These are phyloP conservation scores for Drosophila suzukii DNA, from an alignment of 1,140 invertebrate species.

Conservation along the genomic window DNA sequence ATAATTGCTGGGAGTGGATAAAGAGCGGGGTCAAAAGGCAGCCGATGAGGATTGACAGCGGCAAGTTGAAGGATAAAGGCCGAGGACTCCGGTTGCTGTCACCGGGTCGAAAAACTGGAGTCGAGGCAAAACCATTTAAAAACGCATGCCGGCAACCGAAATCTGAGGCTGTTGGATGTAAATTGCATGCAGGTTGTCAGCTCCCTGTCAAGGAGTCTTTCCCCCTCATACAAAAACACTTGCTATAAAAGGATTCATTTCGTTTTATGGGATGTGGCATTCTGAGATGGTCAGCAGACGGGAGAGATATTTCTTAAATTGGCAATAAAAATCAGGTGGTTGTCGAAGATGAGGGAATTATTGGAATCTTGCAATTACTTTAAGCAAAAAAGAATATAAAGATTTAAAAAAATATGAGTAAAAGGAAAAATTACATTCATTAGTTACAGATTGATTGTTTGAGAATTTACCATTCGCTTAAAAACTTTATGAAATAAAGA, in stretches of 20 bases:
- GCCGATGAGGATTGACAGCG: conserved; percentile 18
- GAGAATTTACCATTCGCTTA: too few species aligned
- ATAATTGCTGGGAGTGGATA: conserved; percentile 56
- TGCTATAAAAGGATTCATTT: not conserved
- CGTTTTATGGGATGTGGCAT: not conserved
- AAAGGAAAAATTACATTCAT: too few species aligned
- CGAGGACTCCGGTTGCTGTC: conserved; percentile 18
- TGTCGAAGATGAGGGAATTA: not conserved
- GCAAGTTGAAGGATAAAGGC: conserved; percentile 43
- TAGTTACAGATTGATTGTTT: too few species aligned
- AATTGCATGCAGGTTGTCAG: conserved; percentile 57
- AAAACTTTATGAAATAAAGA: too few species aligned
- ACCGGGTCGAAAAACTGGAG: conserved; percentile 5
- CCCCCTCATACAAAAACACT: not conserved
- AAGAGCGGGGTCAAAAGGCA: conserved; percentile 21
- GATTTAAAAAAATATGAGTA: too few species aligned
- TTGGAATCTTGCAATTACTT: too few species aligned
- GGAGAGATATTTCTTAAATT: conserved; percentile 1
- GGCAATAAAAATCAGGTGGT: not conserved
- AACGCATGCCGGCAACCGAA: conserved; percentile 23
- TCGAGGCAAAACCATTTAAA: conserved; percentile 27
- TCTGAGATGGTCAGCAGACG: not conserved
- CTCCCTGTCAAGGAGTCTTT: conserved; percentile 36
- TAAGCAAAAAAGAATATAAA: too few species aligned
- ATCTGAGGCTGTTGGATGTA: conserved; percentile 41